phyloP scores from a whole-genome alignment of 1,140 invertebrate species.

The Pachyrhynchus sulphureomaculatus region DNA sequence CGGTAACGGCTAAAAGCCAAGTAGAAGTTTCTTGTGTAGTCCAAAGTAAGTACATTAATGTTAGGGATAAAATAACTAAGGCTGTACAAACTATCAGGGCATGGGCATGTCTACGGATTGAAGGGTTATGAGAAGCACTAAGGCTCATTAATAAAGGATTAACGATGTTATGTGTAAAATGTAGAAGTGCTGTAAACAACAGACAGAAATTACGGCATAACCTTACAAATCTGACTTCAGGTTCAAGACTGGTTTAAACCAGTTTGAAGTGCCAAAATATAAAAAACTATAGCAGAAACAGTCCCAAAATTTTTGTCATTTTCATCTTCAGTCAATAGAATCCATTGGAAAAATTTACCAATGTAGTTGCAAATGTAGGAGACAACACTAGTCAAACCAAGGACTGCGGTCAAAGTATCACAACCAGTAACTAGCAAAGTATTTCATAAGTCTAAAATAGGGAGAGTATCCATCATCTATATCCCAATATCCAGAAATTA shows the following conservation, averaged over 20 bases:
- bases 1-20: slow-evolving; percentile 87
- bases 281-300: slow-evolving; percentile 91
- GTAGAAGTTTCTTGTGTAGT: slow-evolving; percentile 80
- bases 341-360: slow-evolving; percentile 83
- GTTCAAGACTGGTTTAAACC: slow-evolving; percentile 86
- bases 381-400: slow-evolving; percentile 90
- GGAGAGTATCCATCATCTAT: slow-evolving; percentile 41
- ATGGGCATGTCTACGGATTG: slow-evolving; percentile 73
- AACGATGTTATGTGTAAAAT: slow-evolving; percentile 87
- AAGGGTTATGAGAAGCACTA: slow-evolving; percentile 84
- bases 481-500: slow-evolving; percentile 50
- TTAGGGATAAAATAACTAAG: slow-evolving; percentile 77
- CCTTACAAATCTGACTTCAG: slow-evolving; percentile 82
- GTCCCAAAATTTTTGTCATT: slow-evolving; percentile 89
- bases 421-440: slow-evolving; percentile 81
- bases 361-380: slow-evolving; percentile 87
- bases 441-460: slow-evolving; percentile 54
- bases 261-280: slow-evolving; percentile 90
- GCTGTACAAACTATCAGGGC: slow-evolving; percentile 82
- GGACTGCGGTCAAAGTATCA: slow-evolving; percentile 83
- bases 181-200: slow-evolving; percentile 84
- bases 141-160: slow-evolving; percentile 86
- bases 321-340: slow-evolving; percentile 79
- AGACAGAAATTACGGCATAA: slow-evolving; percentile 89
- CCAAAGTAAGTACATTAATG: slow-evolving; percentile 79